Base-by-base conservation (phyloP, 2,797 vertebrate species). In the Paratrypauchen microcephalus region DNA sequence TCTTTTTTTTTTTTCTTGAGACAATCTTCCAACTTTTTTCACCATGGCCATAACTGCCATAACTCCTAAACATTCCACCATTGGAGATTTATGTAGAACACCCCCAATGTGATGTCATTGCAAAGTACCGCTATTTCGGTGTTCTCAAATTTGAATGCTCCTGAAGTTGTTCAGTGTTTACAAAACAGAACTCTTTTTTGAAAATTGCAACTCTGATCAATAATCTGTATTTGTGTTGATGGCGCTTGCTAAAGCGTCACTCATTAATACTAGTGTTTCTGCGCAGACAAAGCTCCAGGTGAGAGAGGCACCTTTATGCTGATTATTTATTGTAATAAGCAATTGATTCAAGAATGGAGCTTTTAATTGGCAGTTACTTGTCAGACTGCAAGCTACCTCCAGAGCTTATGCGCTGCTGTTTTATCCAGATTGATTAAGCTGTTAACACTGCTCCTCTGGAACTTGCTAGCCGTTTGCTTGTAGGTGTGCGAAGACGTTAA, bases 261-360 rank as follows among this genome's bases (percentile, higher is more conserved):
- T 79, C 74, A 79, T 87, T 83, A 87, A 84, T 90, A 87, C 84
- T 73, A 26, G 26, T 64, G 58, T 78, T 80, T 74, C 73, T 68
- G 81, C 74, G 79, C 66, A 65, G 75, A 88, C 81, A 74, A 80
- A 83, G 30, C 82, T 72, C 24, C 75, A 71, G 83, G 87, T 79
- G 66, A 76, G 77, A 81, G 68, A 21, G 59, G 56, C 72, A 47
- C 71, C 71, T 82, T 89, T 87, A 84, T 85, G 72, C 76, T 47
- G 68, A 83, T 85, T 93, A 92, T 92, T 83, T 85, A 90, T 90
- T 86, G 89, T 87, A 89, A 90, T 88, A 86, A 84, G 84, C 75
- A 83, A 84, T 86, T 89, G 84, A 91, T 90, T 90, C 86, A 84
- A 86, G 85, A 48, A 87, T 85, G 54, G 73, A 70, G 70, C 32